Percentiles rank a stretch among this genome's conserved stretches.
phyloP scores from a whole-genome alignment of 2,113 vertebrate species.

The Atractosteus spatula region DNA sequence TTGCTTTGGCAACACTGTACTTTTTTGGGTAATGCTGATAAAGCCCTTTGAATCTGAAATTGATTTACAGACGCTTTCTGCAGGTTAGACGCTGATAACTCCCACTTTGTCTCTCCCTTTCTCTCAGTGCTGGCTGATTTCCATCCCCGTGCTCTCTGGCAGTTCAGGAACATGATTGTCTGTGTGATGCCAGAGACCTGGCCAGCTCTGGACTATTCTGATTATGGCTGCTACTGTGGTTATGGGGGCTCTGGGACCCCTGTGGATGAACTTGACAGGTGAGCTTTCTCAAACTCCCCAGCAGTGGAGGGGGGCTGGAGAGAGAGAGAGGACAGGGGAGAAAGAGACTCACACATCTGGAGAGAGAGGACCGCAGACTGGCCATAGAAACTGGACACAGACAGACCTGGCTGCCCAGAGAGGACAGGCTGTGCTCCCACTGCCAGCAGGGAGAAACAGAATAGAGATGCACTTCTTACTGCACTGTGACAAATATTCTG shows the following conservation, averaged over 20 bases:
- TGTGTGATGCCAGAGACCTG: conserved; percentile 66
- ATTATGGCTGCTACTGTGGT: conserved; percentile 87
- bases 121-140: conserved; percentile 33
- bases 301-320: not conserved
- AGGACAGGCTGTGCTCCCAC: too few relatives aligned
- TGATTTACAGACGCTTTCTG: not conserved
- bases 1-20: too few relatives aligned
- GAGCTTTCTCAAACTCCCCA: not conserved
- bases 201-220: conserved; percentile 55
- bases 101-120: not conserved
- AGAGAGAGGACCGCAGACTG: too few relatives aligned
- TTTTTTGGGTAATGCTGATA: too few relatives aligned
- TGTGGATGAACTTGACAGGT: conserved; percentile 80
- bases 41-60: too few relatives aligned
- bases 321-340: too few relatives aligned
- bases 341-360: not conserved
- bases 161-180: conserved; percentile 71
- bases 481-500: too few relatives aligned
- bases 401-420: too few relatives aligned
- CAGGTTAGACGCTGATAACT: not conserved
- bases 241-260: conserved; percentile 76
- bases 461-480: too few relatives aligned
- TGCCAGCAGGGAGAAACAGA: too few relatives aligned
- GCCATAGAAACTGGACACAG: too few relatives aligned
- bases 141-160: conserved; percentile 49